Percentiles rank a stretch among this genome's conserved stretches.
These are phyloP conservation scores for Pristis pectinata DNA, from an alignment of 2,797 vertebrate species.

Conservation along the genomic window DNA sequence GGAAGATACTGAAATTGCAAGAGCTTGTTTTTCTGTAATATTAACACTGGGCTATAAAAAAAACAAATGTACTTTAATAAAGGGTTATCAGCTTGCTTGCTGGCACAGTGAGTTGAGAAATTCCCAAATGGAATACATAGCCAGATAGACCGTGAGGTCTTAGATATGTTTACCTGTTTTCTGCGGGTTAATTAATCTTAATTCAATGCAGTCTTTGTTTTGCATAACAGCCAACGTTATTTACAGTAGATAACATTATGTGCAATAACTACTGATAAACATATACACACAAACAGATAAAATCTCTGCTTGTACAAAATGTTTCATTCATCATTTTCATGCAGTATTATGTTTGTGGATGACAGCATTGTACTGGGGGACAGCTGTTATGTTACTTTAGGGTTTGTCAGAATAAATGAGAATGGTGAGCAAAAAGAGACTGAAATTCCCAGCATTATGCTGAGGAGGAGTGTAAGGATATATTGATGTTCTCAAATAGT, in stretches of 20 bases:
- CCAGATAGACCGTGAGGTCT: background rate
- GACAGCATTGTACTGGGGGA: too few species aligned
- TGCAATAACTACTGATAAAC: too few species aligned
- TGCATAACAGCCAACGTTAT: too few species aligned
- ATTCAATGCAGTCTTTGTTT: too few species aligned
- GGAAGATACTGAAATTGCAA: background rate
- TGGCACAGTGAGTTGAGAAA: background rate
- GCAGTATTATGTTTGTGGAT: too few species aligned
- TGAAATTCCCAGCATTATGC: background rate
- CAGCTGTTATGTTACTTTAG: too few species aligned
- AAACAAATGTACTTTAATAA: background rate
- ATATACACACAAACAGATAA: too few species aligned
- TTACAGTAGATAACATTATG: too few species aligned
- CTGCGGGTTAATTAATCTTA: background rate
- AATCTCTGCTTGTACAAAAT: too few species aligned
- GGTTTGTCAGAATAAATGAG: background rate
- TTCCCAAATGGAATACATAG: background rate
- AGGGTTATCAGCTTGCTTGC: background rate
- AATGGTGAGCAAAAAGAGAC: background rate
- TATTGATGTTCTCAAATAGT: background rate
- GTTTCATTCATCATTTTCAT: too few species aligned
- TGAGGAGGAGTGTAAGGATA: background rate
- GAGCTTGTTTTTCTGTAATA: background rate
- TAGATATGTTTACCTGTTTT: background rate
- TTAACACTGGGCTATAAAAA: background rate